These are phyloP conservation scores for Sebastolobus alascanus DNA, from an alignment of 2,797 vertebrate species.

Conservation along the genomic window DNA sequence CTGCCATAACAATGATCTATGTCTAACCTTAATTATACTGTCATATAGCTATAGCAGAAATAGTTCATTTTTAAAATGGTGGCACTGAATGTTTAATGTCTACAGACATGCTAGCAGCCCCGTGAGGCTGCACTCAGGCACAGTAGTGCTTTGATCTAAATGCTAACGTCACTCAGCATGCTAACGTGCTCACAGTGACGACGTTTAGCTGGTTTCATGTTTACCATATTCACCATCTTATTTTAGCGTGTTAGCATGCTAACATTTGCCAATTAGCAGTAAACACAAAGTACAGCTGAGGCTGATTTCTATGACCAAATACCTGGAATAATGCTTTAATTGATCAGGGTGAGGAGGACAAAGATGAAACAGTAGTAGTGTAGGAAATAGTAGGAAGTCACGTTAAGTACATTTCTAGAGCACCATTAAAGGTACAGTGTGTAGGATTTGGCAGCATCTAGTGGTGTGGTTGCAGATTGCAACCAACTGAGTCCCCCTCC, in stretches of 20 bases:
- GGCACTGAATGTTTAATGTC: conserved; percentile 6
- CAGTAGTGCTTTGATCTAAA: neutral
- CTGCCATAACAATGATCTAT: neutral
- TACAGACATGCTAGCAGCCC: neutral
- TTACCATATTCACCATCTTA: neutral
- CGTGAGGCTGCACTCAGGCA: neutral
- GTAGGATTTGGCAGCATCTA: no score
- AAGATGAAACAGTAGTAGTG: neutral
- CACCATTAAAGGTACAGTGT: no score
- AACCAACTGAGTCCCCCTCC: no score
- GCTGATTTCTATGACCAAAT: neutral
- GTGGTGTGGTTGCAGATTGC: no score
- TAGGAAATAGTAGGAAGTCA: neutral
- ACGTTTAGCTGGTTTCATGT: neutral
- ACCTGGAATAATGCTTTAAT: neutral
- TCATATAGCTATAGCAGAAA: neutral
- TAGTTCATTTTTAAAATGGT: neutral
- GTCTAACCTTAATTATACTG: neutral
- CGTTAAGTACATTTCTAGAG: neutral
- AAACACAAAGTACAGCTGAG: neutral
- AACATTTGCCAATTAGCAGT: neutral
- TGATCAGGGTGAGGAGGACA: neutral
- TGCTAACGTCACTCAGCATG: no score
- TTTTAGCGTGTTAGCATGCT: neutral
- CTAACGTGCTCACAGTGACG: neutral